Evolutionary conservation across 1,140 invertebrate genomes (phyloP), one percentile per base, ranked within the genome.

Genomic region (Drosophila nasuta): DNA sequence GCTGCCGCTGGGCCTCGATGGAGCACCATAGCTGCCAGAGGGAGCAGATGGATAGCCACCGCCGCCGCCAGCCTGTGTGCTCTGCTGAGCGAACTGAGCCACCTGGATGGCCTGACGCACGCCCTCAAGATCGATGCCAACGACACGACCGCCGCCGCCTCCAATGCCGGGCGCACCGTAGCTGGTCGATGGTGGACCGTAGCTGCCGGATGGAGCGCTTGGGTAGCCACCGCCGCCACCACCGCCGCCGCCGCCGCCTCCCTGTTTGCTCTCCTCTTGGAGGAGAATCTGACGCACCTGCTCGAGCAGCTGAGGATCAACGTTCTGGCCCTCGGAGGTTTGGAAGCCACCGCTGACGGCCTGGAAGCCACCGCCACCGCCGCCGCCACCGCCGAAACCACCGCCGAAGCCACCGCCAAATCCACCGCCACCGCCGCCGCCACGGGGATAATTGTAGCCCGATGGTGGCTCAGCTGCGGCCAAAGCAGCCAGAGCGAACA

Each of bases 231-330:
- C 93, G 85, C 51, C 93, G 83, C 78, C 94, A 79, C 93, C 94
- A 92, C 76, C 89, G 2, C 82, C 87, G 74, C 81, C 91, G 71
- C 65, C 91, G 8, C 92, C 92, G 30, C 93, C 93, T 13, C 93
- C 89, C 3, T 94, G 92, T 69, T 94, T 95, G 90, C 95, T 94
- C 93, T 97, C 96, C 91, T 97, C 96, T 87, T 96, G 96, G 69
- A 97, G 93, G 54, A 97, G 94, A 88, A 97, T 96, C 92, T 96
- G 95, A 78, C 96, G 95, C 80, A 97, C 95, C 92, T 97, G 96
- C 89, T 97, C 96, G 58, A 97, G 93, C 60, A 97, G 94, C 69
- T 95, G 94, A 45, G 94, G 94, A 93, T 97, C 96, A 51, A 97
- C 96, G 92, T 95, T 95, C 79, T 96, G 95, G 52, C 96, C 96